phyloP scores from a whole-genome alignment of 2,888 invertebrate genomes.

The Amphimallon solstitiale region DNA sequence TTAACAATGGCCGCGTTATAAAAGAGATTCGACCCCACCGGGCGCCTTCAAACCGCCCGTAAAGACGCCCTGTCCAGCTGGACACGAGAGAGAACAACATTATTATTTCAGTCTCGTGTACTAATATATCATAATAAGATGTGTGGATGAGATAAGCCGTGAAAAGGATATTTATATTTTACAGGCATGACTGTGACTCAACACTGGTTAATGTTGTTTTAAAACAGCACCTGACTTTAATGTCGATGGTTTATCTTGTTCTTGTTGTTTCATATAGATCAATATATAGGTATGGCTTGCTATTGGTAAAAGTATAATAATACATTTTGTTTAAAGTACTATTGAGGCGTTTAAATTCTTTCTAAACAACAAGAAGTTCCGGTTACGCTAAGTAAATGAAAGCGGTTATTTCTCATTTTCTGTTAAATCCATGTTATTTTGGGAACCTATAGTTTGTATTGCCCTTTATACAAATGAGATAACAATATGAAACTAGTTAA shows the following conservation, averaged over 20 bases:
- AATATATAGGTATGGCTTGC: too few relatives aligned
- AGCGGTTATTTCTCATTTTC: too few relatives aligned
- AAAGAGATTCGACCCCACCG: conserved; percentile 24
- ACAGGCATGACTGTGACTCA: conserved; percentile 23
- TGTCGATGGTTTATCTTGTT: conserved; percentile 14
- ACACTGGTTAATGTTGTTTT: conserved; percentile 27
- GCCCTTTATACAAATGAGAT: too few relatives aligned
- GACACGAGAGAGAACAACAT: conserved; percentile 30
- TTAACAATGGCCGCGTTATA: conserved; percentile 52
- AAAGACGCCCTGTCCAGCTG: conserved; percentile 27
- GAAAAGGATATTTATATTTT: conserved; percentile 32
- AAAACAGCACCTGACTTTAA: conserved; percentile 28
- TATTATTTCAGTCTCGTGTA: conserved; percentile 29
- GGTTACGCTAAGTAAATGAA: too few relatives aligned
- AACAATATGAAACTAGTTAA: too few relatives aligned
- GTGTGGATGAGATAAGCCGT: conserved; percentile 27
- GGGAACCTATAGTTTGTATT: too few relatives aligned
- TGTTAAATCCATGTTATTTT: too few relatives aligned
- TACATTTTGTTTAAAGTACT: too few relatives aligned
- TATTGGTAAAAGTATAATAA: too few relatives aligned
- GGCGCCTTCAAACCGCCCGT: conserved; percentile 12
- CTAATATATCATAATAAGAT: conserved; percentile 31
- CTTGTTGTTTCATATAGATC: not conserved
- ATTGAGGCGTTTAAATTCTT: too few relatives aligned
- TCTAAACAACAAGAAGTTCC: too few relatives aligned